Evolutionary conservation across 30 jellyfish, hydroid and myxozoan species (phyloP).

Genomic region (Hydractinia symbiolongicarpus): DNA sequence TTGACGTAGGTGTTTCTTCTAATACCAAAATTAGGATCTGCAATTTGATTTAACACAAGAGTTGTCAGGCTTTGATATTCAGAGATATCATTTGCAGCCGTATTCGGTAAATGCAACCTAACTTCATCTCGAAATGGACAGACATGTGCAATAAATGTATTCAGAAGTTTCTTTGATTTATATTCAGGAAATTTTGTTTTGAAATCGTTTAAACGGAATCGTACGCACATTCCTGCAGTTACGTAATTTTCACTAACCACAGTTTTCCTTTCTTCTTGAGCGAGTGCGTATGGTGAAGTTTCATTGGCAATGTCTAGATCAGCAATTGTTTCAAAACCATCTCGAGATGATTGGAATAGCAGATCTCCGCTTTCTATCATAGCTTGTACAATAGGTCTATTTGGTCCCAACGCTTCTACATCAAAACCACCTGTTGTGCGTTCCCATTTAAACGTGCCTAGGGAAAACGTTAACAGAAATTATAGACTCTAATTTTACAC

Average conservation of each 20-base stretch:
- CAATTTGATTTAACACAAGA: neutral
- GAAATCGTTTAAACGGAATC: constrained; percentile 1
- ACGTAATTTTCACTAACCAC: neutral
- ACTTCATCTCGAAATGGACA: neutral
- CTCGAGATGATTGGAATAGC: neutral
- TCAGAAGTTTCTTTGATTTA: neutral
- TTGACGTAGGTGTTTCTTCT: neutral
- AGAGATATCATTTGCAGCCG: neutral
- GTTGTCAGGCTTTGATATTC: neutral
- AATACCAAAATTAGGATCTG: neutral
- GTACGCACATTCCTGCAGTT: neutral
- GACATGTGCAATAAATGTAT: neutral
- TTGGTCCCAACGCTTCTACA: too few relatives aligned
- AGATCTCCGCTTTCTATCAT: neutral
- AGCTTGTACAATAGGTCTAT: too few relatives aligned
- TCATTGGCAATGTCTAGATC: neutral
- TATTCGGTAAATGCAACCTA: neutral
- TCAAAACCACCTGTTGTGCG: too few relatives aligned
- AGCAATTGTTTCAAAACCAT: constrained; percentile 4
- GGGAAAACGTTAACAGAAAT: too few relatives aligned
- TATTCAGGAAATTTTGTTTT: constrained; percentile 4
- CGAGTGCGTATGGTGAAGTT: neutral
- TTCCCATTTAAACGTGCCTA: too few relatives aligned
- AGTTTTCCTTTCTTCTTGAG: neutral
- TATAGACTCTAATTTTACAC: too few relatives aligned